Conservation (phyloP, 1,140 invertebrate genomes). For the Temnothorax longispinosus region DNA sequence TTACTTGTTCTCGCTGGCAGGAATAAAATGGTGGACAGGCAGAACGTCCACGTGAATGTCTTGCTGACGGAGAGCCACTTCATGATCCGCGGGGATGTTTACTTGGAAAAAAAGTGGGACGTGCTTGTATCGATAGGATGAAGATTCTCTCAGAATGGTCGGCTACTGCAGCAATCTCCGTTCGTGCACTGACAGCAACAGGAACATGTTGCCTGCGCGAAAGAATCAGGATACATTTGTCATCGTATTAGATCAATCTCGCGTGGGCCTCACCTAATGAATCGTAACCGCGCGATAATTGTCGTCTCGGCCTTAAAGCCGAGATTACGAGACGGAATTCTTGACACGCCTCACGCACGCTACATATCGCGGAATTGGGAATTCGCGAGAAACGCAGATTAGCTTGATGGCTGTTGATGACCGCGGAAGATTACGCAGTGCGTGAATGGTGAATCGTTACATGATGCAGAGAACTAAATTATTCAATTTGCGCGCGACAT, state of each 20-base stretch:
- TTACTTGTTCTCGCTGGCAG: slow-evolving; percentile 78
- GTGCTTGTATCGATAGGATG: not conserved
- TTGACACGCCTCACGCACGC: not conserved
- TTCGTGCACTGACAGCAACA: slow-evolving; percentile 74
- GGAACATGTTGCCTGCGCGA: slow-evolving; percentile 77
- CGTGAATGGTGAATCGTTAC: not conserved
- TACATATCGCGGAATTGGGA: not conserved
- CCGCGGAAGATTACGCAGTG: not conserved
- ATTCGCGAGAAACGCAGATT: slow-evolving; percentile 24
- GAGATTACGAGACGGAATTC: slow-evolving; percentile 45
- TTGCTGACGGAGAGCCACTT: slow-evolving; percentile 66
- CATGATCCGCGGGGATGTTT: slow-evolving; percentile 71
- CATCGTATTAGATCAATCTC: slow-evolving; percentile 66
- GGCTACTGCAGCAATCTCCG: slow-evolving; percentile 73
- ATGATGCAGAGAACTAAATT: not conserved
- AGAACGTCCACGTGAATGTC: slow-evolving; percentile 61
- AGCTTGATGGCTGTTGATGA: not conserved
- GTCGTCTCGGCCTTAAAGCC: slow-evolving; percentile 22
- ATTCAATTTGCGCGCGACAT: not conserved
- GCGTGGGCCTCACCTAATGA: slow-evolving; percentile 60
- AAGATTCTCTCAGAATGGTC: slow-evolving; percentile 34
- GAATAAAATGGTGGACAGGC: slow-evolving; percentile 72
- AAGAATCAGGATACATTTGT: slow-evolving; percentile 71
- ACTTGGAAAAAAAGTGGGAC: slow-evolving; percentile 31
- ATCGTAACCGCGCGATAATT: slow-evolving; percentile 64